Evolutionary conservation across 2,797 vertebrate genomes (phyloP).

Genomic region (Tamandua tetradactyla): DNA sequence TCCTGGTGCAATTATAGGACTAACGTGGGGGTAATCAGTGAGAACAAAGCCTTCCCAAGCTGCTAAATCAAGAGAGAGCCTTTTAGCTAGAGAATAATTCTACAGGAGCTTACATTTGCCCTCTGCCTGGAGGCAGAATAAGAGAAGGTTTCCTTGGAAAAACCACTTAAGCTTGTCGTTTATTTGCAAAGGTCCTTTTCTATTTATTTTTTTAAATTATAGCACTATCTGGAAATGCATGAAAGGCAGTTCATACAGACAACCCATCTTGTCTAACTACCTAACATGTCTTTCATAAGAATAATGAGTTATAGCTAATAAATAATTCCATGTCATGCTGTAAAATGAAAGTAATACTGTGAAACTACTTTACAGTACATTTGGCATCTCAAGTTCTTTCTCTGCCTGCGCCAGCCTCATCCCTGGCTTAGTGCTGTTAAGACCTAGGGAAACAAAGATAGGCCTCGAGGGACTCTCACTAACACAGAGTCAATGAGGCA

Average conservation of each 20-base stretch:
- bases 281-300: conserved; percentile 15
- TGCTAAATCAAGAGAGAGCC: not conserved
- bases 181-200: conserved; percentile 52
- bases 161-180: conserved; percentile 46
- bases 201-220: conserved; percentile 41
- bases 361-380: conserved; percentile 4
- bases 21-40: conserved; percentile 3
- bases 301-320: conserved; percentile 49
- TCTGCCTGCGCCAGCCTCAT: not conserved
- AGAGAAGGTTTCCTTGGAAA: conserved; percentile 52
- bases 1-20: not conserved
- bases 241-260: conserved; percentile 57
- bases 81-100: not conserved
- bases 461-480: not conserved
- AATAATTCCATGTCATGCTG: not conserved
- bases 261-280: conserved; percentile 44
- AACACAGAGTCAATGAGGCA: not conserved
- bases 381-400: conserved; percentile 31
- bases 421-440: not conserved
- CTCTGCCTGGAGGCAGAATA: conserved; percentile 19
- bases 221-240: conserved; percentile 34
- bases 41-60: not conserved
- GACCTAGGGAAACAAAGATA: conserved; percentile 13
- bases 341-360: not conserved
- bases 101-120: not conserved